Percentiles rank a stretch among this genome's conserved stretches.
phyloP scores from a whole-genome alignment of 2,113 vertebrate genomes.

The Triplophysa rosa region DNA sequence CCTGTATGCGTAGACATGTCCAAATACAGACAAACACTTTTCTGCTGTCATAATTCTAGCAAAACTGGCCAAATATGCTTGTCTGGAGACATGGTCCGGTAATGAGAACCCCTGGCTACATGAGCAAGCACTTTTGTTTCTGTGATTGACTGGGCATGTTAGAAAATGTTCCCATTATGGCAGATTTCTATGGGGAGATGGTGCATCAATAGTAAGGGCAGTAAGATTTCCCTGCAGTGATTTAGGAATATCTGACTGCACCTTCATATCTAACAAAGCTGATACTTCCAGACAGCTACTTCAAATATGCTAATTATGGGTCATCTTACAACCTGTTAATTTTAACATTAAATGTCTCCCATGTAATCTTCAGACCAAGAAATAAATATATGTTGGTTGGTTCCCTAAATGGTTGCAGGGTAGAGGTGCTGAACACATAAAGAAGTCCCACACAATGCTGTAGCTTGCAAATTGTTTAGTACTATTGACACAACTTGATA shows the following conservation, averaged over 20 bases:
- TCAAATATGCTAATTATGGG: too few relatives aligned
- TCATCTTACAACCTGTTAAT: neutral
- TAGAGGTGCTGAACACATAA: too few relatives aligned
- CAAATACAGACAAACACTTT: slow-evolving; percentile 18
- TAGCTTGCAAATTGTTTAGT: too few relatives aligned
- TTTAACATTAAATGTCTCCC: too few relatives aligned
- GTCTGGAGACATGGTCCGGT: slow-evolving; percentile 13
- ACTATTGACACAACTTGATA: too few relatives aligned
- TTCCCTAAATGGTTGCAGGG: too few relatives aligned
- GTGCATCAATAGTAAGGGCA: slow-evolving; percentile 9
- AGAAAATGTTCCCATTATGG: slow-evolving; percentile 29
- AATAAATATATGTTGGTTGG: too few relatives aligned
- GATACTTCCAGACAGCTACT: too few relatives aligned
- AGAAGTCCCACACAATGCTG: too few relatives aligned
- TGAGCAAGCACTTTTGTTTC: slow-evolving; percentile 42
- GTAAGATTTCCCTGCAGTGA: slow-evolving; percentile 3
- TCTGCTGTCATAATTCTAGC: slow-evolving; percentile 5
- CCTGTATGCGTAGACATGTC: slow-evolving; percentile 20
- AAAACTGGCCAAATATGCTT: slow-evolving; percentile 19
- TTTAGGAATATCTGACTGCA: neutral
- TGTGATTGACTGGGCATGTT: slow-evolving; percentile 33
- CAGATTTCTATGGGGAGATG: slow-evolving; percentile 22
- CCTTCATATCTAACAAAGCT: neutral
- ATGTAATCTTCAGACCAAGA: too few relatives aligned
- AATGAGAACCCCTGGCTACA: slow-evolving; percentile 36